These are phyloP conservation scores for Microcebus jonahi DNA, from an alignment of 2,113 vertebrate species.

Conservation along the genomic window DNA sequence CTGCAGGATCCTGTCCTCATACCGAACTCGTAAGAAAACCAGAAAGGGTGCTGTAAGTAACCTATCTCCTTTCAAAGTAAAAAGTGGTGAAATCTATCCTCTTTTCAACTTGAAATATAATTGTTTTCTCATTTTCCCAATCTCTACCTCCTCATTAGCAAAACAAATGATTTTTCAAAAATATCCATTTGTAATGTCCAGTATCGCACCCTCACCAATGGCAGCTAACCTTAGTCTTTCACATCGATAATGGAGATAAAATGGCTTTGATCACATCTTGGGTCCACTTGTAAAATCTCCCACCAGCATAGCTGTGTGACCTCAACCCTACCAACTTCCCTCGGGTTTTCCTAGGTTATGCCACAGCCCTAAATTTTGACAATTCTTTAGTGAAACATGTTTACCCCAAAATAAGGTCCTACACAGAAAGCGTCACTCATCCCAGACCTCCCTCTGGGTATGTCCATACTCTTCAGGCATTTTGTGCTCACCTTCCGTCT, in stretches of 20 bases:
- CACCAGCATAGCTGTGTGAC: not conserved
- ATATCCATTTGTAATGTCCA: not conserved
- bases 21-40: not conserved
- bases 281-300: not conserved
- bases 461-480: not conserved
- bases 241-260: not conserved
- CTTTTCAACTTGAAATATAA: not conserved
- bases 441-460: not conserved
- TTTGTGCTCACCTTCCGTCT: slow-evolving; percentile 91
- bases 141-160: not conserved
- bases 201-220: not conserved
- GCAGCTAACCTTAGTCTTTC: not conserved
- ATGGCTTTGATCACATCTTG: not conserved
- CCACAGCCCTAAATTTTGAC: not conserved
- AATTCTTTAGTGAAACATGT: not conserved
- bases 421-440: not conserved
- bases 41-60: not conserved
- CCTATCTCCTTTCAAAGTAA: not conserved
- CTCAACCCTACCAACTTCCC: not conserved
- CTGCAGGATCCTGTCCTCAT: not conserved
- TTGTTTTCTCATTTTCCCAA: not conserved
- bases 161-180: not conserved
- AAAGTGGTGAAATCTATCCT: not conserved
- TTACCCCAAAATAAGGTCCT: not conserved
- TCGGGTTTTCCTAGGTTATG: not conserved